Percentiles rank a stretch among this genome's conserved stretches.
phyloP scores from a whole-genome alignment of 2,888 invertebrate genomes.

The Elysia crispata region DNA sequence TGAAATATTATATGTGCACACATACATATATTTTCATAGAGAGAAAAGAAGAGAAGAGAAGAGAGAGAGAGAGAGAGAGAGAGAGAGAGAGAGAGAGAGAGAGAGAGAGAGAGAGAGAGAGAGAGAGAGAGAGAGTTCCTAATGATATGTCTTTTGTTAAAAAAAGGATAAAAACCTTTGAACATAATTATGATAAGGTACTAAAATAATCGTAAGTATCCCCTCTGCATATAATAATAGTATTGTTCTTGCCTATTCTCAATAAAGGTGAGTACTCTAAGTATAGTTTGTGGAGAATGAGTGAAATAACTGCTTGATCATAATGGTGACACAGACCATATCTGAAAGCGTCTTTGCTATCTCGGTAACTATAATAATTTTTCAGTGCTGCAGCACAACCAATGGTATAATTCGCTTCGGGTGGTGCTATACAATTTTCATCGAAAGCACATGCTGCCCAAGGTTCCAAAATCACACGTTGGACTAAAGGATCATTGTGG shows the following conservation, averaged over 20 bases:
- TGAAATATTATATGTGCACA: too few species aligned
- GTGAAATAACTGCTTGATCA: slow-evolving; percentile 46
- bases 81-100: too few species aligned
- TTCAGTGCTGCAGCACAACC: not conserved
- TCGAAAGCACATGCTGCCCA: slow-evolving; percentile 47
- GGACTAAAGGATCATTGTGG: slow-evolving; percentile 44
- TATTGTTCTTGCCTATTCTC: not conserved
- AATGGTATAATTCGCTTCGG: not conserved
- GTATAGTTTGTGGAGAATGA: slow-evolving; percentile 46
- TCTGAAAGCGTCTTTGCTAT: not conserved
- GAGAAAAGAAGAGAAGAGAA: too few species aligned
- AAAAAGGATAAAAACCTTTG: too few species aligned
- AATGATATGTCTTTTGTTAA: too few species aligned
- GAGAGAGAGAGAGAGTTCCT: too few species aligned
- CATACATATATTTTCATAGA: too few species aligned
- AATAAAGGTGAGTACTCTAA: slow-evolving; percentile 20
- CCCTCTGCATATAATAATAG: too few species aligned
- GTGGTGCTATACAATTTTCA: slow-evolving; percentile 45
- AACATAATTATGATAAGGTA: too few species aligned
- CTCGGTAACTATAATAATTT: not conserved
- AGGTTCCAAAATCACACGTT: slow-evolving; percentile 46
- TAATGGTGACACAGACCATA: slow-evolving; percentile 49
- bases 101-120: too few species aligned
- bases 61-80: too few species aligned
- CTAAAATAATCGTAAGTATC: too few species aligned